Base-by-base conservation (phyloP, 2,113 vertebrate species). In the Crotalus tigris region DNA sequence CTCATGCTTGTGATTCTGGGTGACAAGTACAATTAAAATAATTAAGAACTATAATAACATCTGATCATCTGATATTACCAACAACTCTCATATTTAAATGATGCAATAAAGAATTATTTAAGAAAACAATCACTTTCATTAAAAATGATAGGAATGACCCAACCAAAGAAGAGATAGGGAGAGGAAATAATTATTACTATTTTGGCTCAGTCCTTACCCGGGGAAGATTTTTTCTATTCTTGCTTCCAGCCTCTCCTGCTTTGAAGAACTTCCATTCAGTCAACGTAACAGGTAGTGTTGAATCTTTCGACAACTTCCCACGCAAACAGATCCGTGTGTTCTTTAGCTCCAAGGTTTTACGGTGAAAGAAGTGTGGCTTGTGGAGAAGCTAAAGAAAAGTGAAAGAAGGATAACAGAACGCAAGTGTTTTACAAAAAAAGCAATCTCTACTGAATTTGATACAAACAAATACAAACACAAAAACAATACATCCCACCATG, bases 351-450 rank as follows among this genome's bases (percentile, higher is more conserved):
- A 98, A 97, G 0, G 96, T 96, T 61, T 98, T 98, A 39, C 96
- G 96, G 92, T 95, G 95, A 92, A 99, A 94, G 7, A 98, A 98
- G 24, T 97, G 96, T 91, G 98, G 98, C 95, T 99, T 99, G 6
- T 97, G 97, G 85, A 98, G 98, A 75, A 98, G 97, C 99, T 99
- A 91, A 57, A 94, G 92, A 11, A 92, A 93, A 94, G 93, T 92
- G 21, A 55, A 46, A 54, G 23, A n/a, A 29, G 33, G 69, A 81
- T 39, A 81, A 39, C 39, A 59, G 85, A 90, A 10, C 26, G 51
- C 49, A 24, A n/a, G 26, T 9, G 15, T 49, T 92, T 87, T 17
- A 64, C 15, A 85, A 85, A 15, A 54, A 69, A 87, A 49, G 11
- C 4, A 46, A 89, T 29, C 26, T 8, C 85, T 4, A 44, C 46